A percentile compares a stretch with the other conserved stretches of the same genome.
These are phyloP conservation scores for Scaptomyza flava DNA, from an alignment of 2,888 invertebrate genomes.

Conservation along the genomic window DNA sequence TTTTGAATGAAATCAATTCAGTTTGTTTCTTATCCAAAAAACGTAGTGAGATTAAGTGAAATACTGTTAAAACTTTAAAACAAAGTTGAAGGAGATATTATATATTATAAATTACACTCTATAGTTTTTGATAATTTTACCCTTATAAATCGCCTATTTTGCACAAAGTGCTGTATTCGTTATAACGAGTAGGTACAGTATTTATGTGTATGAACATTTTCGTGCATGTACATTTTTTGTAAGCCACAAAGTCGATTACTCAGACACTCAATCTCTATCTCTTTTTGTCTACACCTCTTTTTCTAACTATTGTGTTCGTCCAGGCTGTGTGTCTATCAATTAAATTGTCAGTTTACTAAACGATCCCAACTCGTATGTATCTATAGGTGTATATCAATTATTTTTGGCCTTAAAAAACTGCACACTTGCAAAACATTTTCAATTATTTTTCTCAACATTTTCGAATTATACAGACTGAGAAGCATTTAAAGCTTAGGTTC, in stretches of 20 bases:
- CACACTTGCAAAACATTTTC: not conserved
- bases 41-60: too few species aligned
- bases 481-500: not conserved
- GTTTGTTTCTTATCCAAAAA: too few species aligned
- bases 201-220: conserved; percentile 5
- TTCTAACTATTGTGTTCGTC: conserved; percentile 2
- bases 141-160: not conserved
- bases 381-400: not conserved
- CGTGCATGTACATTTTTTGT: conserved; percentile 20
- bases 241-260: conserved; percentile 14
- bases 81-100: too few species aligned
- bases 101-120: too few species aligned
- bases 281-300: not conserved
- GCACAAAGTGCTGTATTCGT: not conserved
- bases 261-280: not conserved
- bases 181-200: conserved; percentile 3
- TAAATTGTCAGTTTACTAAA: conserved; percentile 15
- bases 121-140: too few species aligned
- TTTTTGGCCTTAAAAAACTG: not conserved
- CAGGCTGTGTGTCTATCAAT: conserved; percentile 11
- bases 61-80: too few species aligned
- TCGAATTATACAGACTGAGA: not conserved
- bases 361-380: conserved; percentile 6
- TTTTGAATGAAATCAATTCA: too few species aligned
- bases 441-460: conserved; percentile 3